Conservation (phyloP, 2,113 vertebrate species). For the Neomonachus schauinslandi region DNA sequence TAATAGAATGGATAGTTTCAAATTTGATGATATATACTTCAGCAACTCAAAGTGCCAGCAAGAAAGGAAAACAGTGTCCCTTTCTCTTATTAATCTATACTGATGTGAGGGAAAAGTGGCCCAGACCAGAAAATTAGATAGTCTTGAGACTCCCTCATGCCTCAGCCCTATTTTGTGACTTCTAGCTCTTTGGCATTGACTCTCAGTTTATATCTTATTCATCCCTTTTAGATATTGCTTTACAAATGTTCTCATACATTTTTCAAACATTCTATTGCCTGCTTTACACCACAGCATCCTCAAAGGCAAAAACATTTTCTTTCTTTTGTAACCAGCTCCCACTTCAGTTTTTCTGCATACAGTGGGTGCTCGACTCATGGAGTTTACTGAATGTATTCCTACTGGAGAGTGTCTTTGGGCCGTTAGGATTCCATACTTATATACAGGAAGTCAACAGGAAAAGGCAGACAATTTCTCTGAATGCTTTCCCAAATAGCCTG, state of each 20-base stretch:
- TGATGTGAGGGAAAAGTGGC: not conserved
- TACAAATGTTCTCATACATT: not conserved
- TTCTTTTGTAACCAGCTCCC: slow-evolving; percentile 41
- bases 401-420: slow-evolving; percentile 45
- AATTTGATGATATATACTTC: not conserved
- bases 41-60: not conserved
- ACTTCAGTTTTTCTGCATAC: not conserved
- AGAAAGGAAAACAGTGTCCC: not conserved
- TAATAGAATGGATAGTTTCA: slow-evolving; percentile 28
- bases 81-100: not conserved
- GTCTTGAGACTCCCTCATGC: not conserved
- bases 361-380: not conserved
- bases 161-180: not conserved
- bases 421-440: slow-evolving; percentile 58
- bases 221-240: slow-evolving; percentile 2
- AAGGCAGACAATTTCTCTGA: slow-evolving; percentile 40
- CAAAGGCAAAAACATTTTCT: slow-evolving; percentile 45
- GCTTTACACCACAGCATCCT: not conserved
- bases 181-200: not conserved
- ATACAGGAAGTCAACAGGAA: slow-evolving; percentile 57
- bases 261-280: slow-evolving; percentile 26
- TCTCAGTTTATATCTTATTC: not conserved
- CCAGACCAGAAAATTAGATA: not conserved
- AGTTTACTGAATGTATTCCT: slow-evolving; percentile 38
- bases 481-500: slow-evolving; percentile 56